phyloP scores from a whole-genome alignment of 2,888 invertebrate species.

The Zaprionus obscuricornis region DNA sequence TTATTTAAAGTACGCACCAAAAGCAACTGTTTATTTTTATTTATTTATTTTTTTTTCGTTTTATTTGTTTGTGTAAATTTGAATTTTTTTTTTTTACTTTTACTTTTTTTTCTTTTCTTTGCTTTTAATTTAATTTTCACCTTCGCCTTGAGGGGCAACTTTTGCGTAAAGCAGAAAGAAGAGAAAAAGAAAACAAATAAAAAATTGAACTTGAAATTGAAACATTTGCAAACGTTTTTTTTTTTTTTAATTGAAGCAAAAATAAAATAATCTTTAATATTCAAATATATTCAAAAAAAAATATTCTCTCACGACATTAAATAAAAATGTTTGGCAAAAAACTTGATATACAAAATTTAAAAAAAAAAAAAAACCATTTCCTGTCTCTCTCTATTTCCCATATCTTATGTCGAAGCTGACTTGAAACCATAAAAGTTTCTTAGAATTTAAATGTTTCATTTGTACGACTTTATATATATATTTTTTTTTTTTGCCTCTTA shows the following conservation, averaged over 20 bases:
- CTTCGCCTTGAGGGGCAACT: slow-evolving; percentile 6
- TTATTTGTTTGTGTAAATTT: too few species aligned
- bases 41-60: slow-evolving; percentile 23
- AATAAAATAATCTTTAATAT: too few species aligned
- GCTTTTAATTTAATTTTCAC: slow-evolving; percentile 36
- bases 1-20: slow-evolving; percentile 26
- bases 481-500: slow-evolving; percentile 23
- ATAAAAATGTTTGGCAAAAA: too few species aligned
- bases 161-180: too few species aligned
- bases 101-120: slow-evolving; percentile 13
- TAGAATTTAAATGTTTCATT: slow-evolving; percentile 24
- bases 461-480: slow-evolving; percentile 13
- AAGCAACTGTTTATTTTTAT: slow-evolving; percentile 18
- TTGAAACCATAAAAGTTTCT: slow-evolving; percentile 22
- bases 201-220: slow-evolving; percentile 31
- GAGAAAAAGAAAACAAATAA: neutral
- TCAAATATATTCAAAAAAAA: too few species aligned
- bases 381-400: neutral
- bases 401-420: slow-evolving; percentile 54
- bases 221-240: too few species aligned
- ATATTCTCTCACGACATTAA: too few species aligned
- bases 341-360: too few species aligned
- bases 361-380: slow-evolving; percentile 19
- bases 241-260: too few species aligned
- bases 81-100: slow-evolving; percentile 18